Percentiles rank a stretch among this genome's conserved stretches.
These are phyloP conservation scores for Pogonocherus hispidulus DNA, from an alignment of 2,888 invertebrate genomes.

Conservation along the genomic window DNA sequence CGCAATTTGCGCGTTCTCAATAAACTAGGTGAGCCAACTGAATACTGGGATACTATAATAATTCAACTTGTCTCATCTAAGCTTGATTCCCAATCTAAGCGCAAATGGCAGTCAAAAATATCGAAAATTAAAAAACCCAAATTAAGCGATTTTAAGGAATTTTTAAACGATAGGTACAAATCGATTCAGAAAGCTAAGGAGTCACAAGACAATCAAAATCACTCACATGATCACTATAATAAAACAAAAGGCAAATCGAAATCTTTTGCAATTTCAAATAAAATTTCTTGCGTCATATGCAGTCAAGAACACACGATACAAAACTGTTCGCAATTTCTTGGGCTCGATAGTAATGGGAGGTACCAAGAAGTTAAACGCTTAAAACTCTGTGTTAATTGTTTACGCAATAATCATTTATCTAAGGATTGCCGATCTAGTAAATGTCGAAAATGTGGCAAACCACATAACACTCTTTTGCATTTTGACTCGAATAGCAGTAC, in stretches of 20 bases:
- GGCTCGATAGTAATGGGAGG: background rate
- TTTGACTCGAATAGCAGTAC: constrained; percentile 2
- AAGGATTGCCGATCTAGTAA: constrained; percentile 16
- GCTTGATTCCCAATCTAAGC: constrained; percentile 12
- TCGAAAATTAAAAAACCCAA: constrained; percentile 19
- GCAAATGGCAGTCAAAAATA: constrained; percentile 23
- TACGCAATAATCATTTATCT: constrained; percentile 7
- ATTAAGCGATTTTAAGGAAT: constrained; percentile 28
- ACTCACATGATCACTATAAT: background rate
- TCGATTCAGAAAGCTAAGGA: constrained; percentile 6
- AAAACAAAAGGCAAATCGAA: constrained; percentile 20
- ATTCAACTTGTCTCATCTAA: constrained; percentile 26
- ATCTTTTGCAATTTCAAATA: constrained; percentile 20
- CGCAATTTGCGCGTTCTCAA: constrained; percentile 19
- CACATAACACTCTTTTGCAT: constrained; percentile 26
- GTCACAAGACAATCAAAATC: background rate
- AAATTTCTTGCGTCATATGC: constrained; percentile 8
- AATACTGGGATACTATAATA: constrained; percentile 24
- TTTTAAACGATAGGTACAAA: constrained; percentile 28
- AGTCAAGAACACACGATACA: constrained; percentile 23
- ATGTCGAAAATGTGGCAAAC: constrained; percentile 25
- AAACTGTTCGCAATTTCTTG: constrained; percentile 22
- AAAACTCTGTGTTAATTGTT: constrained; percentile 20
- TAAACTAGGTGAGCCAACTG: constrained; percentile 26
- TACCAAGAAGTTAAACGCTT: constrained; percentile 28